A percentile compares a stretch with the other conserved stretches of the same genome.
Conservation (phyloP, 2,888 invertebrate species). For the Mechanitis messenoides region DNA sequence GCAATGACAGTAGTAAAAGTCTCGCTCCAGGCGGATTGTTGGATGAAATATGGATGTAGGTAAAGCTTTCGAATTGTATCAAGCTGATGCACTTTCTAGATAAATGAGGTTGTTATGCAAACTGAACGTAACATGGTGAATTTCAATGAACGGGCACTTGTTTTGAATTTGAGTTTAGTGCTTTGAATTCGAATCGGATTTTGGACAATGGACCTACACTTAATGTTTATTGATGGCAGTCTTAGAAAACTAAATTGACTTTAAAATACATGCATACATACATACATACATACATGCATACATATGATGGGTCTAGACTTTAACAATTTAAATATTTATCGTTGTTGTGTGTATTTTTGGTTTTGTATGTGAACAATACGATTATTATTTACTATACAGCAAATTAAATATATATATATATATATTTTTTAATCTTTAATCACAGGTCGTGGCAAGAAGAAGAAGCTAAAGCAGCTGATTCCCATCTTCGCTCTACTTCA, state of each 20-base stretch:
- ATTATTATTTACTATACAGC: neutral
- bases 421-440: neutral
- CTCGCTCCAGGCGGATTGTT: constrained; percentile 61
- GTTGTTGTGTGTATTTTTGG: too few relatives aligned
- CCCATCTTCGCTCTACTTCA: constrained; percentile 86
- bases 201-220: constrained; percentile 36
- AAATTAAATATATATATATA: neutral
- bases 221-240: constrained; percentile 33
- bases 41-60: constrained; percentile 67
- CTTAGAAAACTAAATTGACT: constrained; percentile 23
- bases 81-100: constrained; percentile 71
- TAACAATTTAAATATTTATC: too few relatives aligned
- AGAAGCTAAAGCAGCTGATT: constrained; percentile 84
- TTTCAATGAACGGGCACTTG: constrained; percentile 62
- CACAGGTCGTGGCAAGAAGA: constrained; percentile 87
- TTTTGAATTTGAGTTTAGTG: constrained; percentile 38
- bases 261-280: neutral
- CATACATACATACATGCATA: too few relatives aligned
- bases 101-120: constrained; percentile 67
- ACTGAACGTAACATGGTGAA: constrained; percentile 66
- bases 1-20: constrained; percentile 60
- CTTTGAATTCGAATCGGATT: constrained; percentile 56
- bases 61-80: constrained; percentile 65
- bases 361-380: too few relatives aligned
- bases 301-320: too few relatives aligned